A percentile compares a stretch with the other conserved stretches of the same genome.
Evolutionary conservation across 64 coral and sea anemone genomes (phyloP).

Genomic region (Dendrophyllia cribrosa): DNA sequence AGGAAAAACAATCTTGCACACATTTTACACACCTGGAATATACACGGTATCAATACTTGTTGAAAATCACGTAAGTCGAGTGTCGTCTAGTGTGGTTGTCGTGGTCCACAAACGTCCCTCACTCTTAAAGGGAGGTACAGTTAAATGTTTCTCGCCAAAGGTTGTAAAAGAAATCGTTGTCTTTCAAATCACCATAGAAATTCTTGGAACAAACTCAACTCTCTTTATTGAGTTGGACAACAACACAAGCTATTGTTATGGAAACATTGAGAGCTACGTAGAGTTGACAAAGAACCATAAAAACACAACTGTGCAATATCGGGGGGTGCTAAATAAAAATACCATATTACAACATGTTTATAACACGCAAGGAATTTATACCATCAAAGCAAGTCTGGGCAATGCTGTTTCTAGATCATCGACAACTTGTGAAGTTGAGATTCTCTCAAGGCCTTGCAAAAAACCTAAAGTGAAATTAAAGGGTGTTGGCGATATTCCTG

Average conservation of each 20-base stretch:
- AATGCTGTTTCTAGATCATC: constrained; percentile 55
- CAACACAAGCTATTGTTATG: constrained; percentile 39
- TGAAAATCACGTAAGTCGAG: constrained; percentile 34
- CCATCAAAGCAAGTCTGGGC: constrained; percentile 18
- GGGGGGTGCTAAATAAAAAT: background rate
- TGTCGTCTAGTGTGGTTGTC: background rate
- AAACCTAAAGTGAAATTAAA: constrained; percentile 42
- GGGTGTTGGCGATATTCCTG: constrained; percentile 1
- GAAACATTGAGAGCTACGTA: background rate
- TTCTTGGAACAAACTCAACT: constrained; percentile 59
- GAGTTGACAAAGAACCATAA: background rate
- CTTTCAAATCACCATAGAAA: constrained; percentile 11
- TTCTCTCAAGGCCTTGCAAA: constrained; percentile 57
- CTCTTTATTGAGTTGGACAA: constrained; percentile 46
- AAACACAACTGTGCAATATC: background rate
- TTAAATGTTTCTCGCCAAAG: constrained; percentile 20
- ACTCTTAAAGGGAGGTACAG: background rate
- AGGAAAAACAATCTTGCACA: background rate
- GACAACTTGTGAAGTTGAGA: constrained; percentile 47
- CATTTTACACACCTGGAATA: constrained; percentile 19
- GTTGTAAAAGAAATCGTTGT: constrained; percentile 26
- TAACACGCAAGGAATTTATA: constrained; percentile 24
- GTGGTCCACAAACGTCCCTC: constrained; percentile 34
- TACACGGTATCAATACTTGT: constrained; percentile 10
- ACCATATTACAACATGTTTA: constrained; percentile 12